These are phyloP conservation scores for Drosophila helvetica DNA, from an alignment of 2,888 invertebrate species.

Conservation along the genomic window DNA sequence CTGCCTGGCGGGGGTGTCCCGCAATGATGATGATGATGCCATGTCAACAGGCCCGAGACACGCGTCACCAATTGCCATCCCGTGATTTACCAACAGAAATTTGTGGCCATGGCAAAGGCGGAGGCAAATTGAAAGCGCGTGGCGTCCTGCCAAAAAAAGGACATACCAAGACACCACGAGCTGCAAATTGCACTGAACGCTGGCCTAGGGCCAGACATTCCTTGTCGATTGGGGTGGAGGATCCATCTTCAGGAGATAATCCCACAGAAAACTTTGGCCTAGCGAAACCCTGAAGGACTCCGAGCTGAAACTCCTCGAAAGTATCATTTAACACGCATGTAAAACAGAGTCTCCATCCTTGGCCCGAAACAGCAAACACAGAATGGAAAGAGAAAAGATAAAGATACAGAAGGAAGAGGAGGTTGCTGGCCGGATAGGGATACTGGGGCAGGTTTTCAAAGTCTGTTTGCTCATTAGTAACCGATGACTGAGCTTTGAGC, in stretches of 20 bases:
- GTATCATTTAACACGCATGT: conserved; percentile 65
- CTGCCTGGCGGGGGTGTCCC: background rate
- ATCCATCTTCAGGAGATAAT: background rate
- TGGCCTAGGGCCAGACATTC: background rate
- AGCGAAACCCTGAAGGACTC: background rate
- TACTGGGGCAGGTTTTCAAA: conserved; percentile 3
- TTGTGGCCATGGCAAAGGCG: conserved; percentile 14
- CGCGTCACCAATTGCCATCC: conserved; percentile 64
- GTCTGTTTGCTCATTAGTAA: conserved; percentile 47
- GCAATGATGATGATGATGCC: conserved; percentile 49
- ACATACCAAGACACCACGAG: conserved; percentile 7
- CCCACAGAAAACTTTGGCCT: background rate
- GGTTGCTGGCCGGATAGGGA: conserved; percentile 11
- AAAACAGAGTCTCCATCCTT: conserved; percentile 51
- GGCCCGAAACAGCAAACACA: conserved; percentile 33
- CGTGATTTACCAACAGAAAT: conserved; percentile 50
- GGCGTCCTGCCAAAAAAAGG: conserved; percentile 6
- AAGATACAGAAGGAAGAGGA: background rate
- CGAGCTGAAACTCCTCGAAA: conserved; percentile 10
- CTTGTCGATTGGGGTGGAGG: background rate
- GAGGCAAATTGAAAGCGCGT: conserved; percentile 48
- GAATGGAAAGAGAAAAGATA: conserved; percentile 1
- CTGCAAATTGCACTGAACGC: conserved; percentile 12
- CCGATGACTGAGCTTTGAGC: conserved; percentile 41
- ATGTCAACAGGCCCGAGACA: conserved; percentile 63